Percentiles rank a stretch among this genome's conserved stretches.
These are phyloP conservation scores for Nineta flava DNA, from an alignment of 2,888 invertebrate genomes.

Conservation along the genomic window DNA sequence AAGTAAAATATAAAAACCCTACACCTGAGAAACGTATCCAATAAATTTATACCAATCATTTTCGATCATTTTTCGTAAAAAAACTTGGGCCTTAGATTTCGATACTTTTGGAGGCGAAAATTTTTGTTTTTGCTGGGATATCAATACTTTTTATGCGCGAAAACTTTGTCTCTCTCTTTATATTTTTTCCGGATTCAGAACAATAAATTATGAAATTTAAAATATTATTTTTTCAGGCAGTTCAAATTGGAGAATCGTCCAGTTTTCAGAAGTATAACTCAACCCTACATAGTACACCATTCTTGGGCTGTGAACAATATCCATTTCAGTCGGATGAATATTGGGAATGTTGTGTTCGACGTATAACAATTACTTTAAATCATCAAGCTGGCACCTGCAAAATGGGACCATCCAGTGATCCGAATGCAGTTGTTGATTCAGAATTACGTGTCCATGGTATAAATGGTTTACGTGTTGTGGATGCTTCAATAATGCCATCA, in stretches of 20 bases:
- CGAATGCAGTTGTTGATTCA: slow-evolving; percentile 31
- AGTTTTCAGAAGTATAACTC: slow-evolving; percentile 36
- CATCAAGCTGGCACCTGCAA: slow-evolving; percentile 42
- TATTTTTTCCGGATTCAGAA: not conserved
- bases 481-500: slow-evolving; percentile 39
- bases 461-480: slow-evolving; percentile 35
- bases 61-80: too few relatives aligned
- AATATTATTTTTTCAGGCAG: slow-evolving; percentile 31
- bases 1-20: too few relatives aligned
- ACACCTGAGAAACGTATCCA: too few relatives aligned
- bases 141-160: too few relatives aligned
- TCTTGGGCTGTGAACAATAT: slow-evolving; percentile 49
- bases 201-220: not conserved
- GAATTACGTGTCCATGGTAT: slow-evolving; percentile 33
- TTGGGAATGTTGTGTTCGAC: slow-evolving; percentile 57
- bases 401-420: slow-evolving; percentile 27
- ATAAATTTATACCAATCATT: too few relatives aligned
- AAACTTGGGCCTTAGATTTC: too few relatives aligned
- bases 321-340: slow-evolving; percentile 48
- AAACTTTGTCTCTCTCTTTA: not conserved
- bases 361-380: slow-evolving; percentile 53
- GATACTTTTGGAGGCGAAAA: too few relatives aligned
- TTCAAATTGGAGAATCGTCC: slow-evolving; percentile 32
- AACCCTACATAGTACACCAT: slow-evolving; percentile 35
- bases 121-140: too few relatives aligned